Conservation (phyloP, 2,888 invertebrate genomes). For the Periphyllus acericola region DNA sequence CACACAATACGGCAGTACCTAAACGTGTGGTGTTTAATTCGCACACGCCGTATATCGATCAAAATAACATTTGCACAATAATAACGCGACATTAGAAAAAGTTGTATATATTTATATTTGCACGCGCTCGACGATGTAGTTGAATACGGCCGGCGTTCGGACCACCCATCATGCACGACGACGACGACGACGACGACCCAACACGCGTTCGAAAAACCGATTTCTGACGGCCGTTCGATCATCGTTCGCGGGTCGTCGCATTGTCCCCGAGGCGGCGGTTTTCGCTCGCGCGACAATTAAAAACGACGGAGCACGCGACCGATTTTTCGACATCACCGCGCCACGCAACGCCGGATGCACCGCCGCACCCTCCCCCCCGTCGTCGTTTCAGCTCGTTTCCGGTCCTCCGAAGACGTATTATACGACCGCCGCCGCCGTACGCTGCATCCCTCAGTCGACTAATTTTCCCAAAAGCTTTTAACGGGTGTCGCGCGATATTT, state of each 20-base stretch:
- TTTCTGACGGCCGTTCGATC: conserved; percentile 50
- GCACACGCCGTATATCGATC: conserved; percentile 28
- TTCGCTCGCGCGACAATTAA: conserved; percentile 29
- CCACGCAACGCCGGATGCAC: not conserved
- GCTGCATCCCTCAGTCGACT: not conserved
- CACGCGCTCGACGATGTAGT: too few species aligned
- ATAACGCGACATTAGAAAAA: too few species aligned
- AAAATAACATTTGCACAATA: conserved; percentile 26
- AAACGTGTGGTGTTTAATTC: not conserved
- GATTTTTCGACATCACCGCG: conserved; percentile 1
- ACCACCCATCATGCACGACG: not conserved
- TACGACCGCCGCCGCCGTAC: not conserved
- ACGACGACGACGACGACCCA: not conserved
- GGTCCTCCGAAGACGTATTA: not conserved
- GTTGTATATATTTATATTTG: too few species aligned
- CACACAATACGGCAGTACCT: too few species aligned
- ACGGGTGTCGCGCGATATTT: conserved; percentile 26
- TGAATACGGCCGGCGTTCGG: not conserved
- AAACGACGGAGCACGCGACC: conserved; percentile 22
- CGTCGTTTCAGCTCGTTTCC: not conserved
- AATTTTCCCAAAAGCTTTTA: conserved; percentile 8
- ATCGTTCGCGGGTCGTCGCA: not conserved
- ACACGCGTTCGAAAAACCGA: conserved; percentile 20
- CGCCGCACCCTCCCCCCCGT: not conserved
- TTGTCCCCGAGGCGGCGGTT: not conserved